phyloP scores from a whole-genome alignment of 37 sponge, comb jelly and placozoan genomes.

The Theonella swinhoei region DNA sequence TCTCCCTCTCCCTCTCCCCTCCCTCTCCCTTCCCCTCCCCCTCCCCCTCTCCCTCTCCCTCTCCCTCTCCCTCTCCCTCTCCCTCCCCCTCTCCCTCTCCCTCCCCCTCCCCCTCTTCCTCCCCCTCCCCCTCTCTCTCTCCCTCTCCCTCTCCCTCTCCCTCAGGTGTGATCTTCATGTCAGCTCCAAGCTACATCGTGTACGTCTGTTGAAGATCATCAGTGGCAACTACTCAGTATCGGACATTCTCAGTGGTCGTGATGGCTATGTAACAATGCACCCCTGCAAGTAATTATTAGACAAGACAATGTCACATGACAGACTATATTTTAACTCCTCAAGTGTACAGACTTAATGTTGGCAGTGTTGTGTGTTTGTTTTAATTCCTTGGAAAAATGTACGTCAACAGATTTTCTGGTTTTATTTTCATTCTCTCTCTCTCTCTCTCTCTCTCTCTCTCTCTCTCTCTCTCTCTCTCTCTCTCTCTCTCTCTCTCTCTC shows the following conservation, averaged over 20 bases:
- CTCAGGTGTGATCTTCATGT: slow-evolving; percentile 37
- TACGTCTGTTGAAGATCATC: slow-evolving; percentile 35
- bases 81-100: not conserved
- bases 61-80: not conserved
- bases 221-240: slow-evolving; percentile 28
- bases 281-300: not conserved
- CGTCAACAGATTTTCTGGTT: too few species aligned
- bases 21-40: slow-evolving; percentile 5
- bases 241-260: slow-evolving; percentile 35
- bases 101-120: not conserved
- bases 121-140: not conserved
- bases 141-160: not conserved
- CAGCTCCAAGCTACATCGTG: slow-evolving; percentile 43
- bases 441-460: slow-evolving; percentile 22
- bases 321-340: too few species aligned
- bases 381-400: too few species aligned
- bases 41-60: not conserved
- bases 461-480: slow-evolving; percentile 36
- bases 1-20: not conserved
- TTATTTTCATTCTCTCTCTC: slow-evolving; percentile 10
- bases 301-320: too few species aligned
- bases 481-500: slow-evolving; percentile 39
- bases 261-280: slow-evolving; percentile 33
- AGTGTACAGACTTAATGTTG: too few species aligned
- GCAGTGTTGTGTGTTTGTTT: too few species aligned